Conservation (phyloP, 2,888 invertebrate species). For the Synanthedon vespiformis region DNA sequence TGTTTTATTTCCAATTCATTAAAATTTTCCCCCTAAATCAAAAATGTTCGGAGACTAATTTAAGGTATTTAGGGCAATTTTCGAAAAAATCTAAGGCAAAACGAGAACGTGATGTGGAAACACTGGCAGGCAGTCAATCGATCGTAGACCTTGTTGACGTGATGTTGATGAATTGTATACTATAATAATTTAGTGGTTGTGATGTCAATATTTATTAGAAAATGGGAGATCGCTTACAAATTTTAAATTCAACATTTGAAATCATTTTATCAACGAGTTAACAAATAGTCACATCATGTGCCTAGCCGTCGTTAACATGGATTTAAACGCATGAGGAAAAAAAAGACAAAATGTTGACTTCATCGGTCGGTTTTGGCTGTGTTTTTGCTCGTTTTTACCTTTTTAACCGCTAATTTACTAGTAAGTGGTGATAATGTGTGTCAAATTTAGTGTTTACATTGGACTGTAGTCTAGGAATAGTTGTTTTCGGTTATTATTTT, state of each 20-base stretch:
- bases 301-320: too few relatives aligned
- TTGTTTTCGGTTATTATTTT: neutral
- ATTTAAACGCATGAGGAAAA: too few relatives aligned
- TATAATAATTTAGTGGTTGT: slow-evolving; percentile 22
- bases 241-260: slow-evolving; percentile 2
- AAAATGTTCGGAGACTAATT: too few relatives aligned
- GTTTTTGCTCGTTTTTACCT: slow-evolving; percentile 9
- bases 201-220: slow-evolving; percentile 43
- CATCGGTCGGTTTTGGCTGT: neutral
- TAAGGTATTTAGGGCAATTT: too few relatives aligned
- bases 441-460: slow-evolving; percentile 56
- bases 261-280: neutral
- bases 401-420: slow-evolving; percentile 9
- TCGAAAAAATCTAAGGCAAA: too few relatives aligned
- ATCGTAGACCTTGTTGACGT: too few relatives aligned
- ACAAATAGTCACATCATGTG: too few relatives aligned
- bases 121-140: too few relatives aligned
- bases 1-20: too few relatives aligned
- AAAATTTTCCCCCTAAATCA: too few relatives aligned
- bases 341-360: neutral
- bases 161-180: too few relatives aligned
- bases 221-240: slow-evolving; percentile 11
- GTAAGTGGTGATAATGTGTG: slow-evolving; percentile 61
- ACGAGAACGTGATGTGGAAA: too few relatives aligned
- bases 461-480: slow-evolving; percentile 22